These are phyloP conservation scores for Scolopax rusticola DNA, from an alignment of 2,797 vertebrate genomes.

Conservation along the genomic window DNA sequence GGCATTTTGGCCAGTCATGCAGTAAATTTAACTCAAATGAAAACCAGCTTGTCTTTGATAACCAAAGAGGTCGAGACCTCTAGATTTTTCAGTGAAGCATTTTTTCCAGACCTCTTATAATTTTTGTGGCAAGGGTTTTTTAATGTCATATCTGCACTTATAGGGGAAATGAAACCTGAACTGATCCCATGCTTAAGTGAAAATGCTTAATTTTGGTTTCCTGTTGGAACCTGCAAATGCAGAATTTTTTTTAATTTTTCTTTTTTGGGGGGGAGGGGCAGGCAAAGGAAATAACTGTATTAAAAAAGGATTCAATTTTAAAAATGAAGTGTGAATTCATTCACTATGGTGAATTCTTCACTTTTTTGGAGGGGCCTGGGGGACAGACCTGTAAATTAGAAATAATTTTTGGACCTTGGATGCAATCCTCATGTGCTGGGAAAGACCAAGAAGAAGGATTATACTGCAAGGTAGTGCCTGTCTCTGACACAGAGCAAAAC, in stretches of 20 bases:
- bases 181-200: neutral
- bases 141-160: neutral
- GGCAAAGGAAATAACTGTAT: neutral
- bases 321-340: neutral
- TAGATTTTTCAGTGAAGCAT: neutral
- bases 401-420: neutral
- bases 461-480: neutral
- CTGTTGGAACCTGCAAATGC: neutral
- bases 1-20: neutral
- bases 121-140: neutral
- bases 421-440: neutral
- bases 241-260: neutral
- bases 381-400: neutral
- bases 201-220: neutral
- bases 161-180: neutral
- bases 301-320: neutral
- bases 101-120: neutral
- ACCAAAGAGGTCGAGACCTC: neutral
- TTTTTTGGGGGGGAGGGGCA: accelerated
- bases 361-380: neutral
- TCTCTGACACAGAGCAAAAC: neutral
- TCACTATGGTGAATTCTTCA: neutral
- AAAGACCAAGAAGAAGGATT: neutral
- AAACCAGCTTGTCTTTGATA: neutral
- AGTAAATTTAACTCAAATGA: neutral